Conservation (phyloP, 2,888 invertebrate genomes). For the Diarsia mendica region DNA sequence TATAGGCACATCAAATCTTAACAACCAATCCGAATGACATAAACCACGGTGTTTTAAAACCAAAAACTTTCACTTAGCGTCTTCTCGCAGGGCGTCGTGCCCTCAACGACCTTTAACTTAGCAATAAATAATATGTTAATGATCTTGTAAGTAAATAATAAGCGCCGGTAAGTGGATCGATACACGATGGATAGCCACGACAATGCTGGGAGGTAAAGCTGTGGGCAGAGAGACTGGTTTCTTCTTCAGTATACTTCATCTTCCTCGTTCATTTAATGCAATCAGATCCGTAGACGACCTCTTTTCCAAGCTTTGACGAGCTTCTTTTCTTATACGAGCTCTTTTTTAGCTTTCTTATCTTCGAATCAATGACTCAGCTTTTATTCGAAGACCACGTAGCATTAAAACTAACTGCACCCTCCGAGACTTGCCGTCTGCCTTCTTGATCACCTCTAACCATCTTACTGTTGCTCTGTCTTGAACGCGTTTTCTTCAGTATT, state of each 20-base stretch:
- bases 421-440: no score
- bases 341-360: no score
- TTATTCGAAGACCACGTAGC: neutral
- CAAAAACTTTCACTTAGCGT: constrained; percentile 48
- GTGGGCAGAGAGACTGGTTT: neutral
- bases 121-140: constrained; percentile 74
- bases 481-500: neutral
- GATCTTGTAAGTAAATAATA: constrained; percentile 74
- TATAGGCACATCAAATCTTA: constrained; percentile 7
- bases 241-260: neutral
- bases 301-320: neutral
- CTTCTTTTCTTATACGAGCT: no score
- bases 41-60: constrained; percentile 31
- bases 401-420: neutral
- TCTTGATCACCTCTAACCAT: no score
- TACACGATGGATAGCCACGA: constrained; percentile 40
- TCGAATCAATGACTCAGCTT: neutral
- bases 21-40: constrained; percentile 9
- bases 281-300: neutral
- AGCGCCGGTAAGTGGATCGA: constrained; percentile 65
- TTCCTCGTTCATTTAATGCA: neutral
- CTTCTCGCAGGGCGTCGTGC: constrained; percentile 29
- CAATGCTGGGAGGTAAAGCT: constrained; percentile 10
- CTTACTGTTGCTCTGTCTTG: neutral
- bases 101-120: constrained; percentile 36